Conservation (phyloP, 2,113 vertebrate species). For the Bufo bufo region DNA sequence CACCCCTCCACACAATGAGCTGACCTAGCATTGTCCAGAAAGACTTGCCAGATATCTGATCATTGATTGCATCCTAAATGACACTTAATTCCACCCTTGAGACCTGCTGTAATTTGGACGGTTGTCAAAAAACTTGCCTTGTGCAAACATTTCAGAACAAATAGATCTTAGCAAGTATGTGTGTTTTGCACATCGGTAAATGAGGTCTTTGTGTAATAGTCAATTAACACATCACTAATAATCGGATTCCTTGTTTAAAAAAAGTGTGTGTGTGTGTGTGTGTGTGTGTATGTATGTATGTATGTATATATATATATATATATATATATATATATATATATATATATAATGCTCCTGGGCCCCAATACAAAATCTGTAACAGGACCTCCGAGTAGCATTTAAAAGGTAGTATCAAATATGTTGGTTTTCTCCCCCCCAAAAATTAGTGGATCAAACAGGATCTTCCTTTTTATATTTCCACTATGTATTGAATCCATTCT, state of each 20-base stretch:
- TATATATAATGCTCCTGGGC: no score
- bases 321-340: no score
- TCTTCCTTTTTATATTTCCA: no score
- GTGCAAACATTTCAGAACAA: slow-evolving; percentile 28
- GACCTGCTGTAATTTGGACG: slow-evolving; percentile 26
- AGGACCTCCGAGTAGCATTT: no score
- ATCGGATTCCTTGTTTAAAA: neutral
- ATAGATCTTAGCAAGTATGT: slow-evolving; percentile 9
- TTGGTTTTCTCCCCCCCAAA: no score
- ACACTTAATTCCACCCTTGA: slow-evolving; percentile 41
- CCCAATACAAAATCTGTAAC: no score
- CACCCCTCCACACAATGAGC: neutral
- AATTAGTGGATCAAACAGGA: no score
- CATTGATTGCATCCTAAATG: slow-evolving; percentile 19
- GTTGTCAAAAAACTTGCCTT: slow-evolving; percentile 33
- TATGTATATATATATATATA: no score
- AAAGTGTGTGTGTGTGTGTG: no score
- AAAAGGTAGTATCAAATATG: no score
- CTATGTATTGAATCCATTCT: no score
- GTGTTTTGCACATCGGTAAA: slow-evolving; percentile 24
- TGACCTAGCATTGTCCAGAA: slow-evolving; percentile 17
- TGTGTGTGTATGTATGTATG: no score
- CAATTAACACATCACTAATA: slow-evolving; percentile 17
- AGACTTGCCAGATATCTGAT: slow-evolving; percentile 14
- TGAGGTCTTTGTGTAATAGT: slow-evolving; percentile 25